These are phyloP conservation scores for Tetrapedia diversipes DNA, from an alignment of 2,888 invertebrate genomes.

Conservation along the genomic window DNA sequence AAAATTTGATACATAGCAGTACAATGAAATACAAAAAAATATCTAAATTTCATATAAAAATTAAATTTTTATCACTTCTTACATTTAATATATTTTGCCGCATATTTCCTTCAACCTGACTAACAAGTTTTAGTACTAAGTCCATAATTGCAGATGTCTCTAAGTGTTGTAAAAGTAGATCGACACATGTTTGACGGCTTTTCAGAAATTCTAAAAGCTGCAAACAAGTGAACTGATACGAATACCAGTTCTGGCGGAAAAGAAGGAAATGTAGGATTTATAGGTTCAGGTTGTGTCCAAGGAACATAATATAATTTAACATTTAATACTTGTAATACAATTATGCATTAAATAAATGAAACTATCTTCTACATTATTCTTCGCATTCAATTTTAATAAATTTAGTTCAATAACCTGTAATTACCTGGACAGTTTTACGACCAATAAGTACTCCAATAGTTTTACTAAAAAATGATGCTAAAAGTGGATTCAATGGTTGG, in stretches of 20 bases:
- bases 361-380: background rate
- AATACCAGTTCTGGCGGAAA: slow-evolving; percentile 91
- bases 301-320: slow-evolving; percentile 70
- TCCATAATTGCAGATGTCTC: slow-evolving; percentile 98
- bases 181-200: slow-evolving; percentile 93
- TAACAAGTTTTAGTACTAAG: slow-evolving; percentile 93
- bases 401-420: slow-evolving; percentile 64
- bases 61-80: slow-evolving; percentile 75
- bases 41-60: too few relatives aligned
- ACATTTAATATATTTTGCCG: slow-evolving; percentile 89
- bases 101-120: slow-evolving; percentile 91
- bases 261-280: slow-evolving; percentile 41
- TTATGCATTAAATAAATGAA: background rate
- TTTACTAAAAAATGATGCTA: slow-evolving; percentile 98
- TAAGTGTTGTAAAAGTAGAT: slow-evolving; percentile 93
- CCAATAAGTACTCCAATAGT: slow-evolving; percentile 95
- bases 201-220: slow-evolving; percentile 96
- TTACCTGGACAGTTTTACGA: slow-evolving; percentile 93
- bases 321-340: slow-evolving; percentile 59
- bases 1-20: background rate
- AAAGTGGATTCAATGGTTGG: slow-evolving; percentile 94
- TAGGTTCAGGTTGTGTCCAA: slow-evolving; percentile 1
- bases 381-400: background rate
- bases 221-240: slow-evolving; percentile 95
- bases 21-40: background rate